Conservation (phyloP, 1,140 invertebrate genomes). For the Probaryconus sp. region DNA sequence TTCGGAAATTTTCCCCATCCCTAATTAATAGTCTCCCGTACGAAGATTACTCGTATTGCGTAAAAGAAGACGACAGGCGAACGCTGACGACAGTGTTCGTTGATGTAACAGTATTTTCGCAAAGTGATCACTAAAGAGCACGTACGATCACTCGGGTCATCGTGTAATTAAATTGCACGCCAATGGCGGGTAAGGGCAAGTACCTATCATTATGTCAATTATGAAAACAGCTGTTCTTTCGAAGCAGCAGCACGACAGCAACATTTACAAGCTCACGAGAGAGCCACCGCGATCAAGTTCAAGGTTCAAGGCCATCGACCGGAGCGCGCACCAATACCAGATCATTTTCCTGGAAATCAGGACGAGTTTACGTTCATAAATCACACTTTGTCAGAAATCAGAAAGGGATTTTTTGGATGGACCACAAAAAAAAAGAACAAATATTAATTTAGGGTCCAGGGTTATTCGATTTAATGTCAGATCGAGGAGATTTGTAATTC, state of each 20-base stretch:
- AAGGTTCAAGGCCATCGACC: conserved; percentile 24
- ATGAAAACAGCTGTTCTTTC: conserved; percentile 13
- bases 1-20: conserved; percentile 2
- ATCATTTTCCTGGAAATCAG: conserved; percentile 12
- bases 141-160: neutral
- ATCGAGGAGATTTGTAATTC: too few relatives aligned
- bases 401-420: too few relatives aligned
- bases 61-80: conserved; percentile 8
- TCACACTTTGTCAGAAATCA: too few relatives aligned
- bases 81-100: conserved; percentile 24
- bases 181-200: conserved; percentile 23
- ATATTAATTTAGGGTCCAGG: too few relatives aligned
- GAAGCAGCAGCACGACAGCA: neutral
- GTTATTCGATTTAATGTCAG: too few relatives aligned
- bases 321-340: neutral
- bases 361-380: too few relatives aligned
- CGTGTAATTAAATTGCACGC: conserved; percentile 29
- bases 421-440: too few relatives aligned
- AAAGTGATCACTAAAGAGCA: conserved; percentile 16
- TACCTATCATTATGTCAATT: conserved; percentile 42
- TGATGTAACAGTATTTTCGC: conserved; percentile 41
- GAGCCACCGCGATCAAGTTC: conserved; percentile 20
- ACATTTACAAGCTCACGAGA: neutral
- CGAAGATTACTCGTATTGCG: conserved; percentile 10
- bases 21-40: neutral